Conservation (phyloP, 2,888 invertebrate genomes). For the Polymixis flavicincta region DNA sequence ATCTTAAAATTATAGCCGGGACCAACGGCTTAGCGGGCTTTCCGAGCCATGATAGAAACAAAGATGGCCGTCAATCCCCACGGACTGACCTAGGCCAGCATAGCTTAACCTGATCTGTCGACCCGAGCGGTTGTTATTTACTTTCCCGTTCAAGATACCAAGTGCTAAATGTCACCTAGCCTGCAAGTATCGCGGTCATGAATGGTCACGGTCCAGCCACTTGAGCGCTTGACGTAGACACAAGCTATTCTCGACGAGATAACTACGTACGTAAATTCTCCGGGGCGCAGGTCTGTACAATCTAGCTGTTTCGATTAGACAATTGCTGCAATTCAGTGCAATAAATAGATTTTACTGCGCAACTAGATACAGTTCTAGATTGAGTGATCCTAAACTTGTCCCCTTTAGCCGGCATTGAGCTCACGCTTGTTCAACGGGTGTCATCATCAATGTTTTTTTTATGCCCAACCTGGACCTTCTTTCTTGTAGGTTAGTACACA, state of each 20-base stretch:
- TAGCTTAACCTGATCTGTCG: neutral
- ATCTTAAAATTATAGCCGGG: neutral
- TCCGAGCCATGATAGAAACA: neutral
- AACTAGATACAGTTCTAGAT: constrained; percentile 3
- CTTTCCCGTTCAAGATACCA: constrained; percentile 4
- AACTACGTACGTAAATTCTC: constrained; percentile 24
- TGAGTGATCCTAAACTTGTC: neutral
- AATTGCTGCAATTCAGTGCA: constrained; percentile 59
- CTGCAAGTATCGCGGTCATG: constrained; percentile 43
- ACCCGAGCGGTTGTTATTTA: neutral
- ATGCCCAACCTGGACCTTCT: no score
- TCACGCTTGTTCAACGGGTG: neutral
- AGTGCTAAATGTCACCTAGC: constrained; percentile 31
- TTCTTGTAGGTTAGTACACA: no score
- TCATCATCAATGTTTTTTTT: neutral
- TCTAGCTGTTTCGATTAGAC: constrained; percentile 48
- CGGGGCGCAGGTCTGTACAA: constrained; percentile 23
- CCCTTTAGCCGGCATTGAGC: neutral
- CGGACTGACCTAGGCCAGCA: neutral
- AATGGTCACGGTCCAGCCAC: constrained; percentile 36
- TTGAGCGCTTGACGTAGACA: constrained; percentile 40
- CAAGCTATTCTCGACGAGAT: constrained; percentile 27
- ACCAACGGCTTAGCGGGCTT: neutral
- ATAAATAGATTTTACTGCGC: constrained; percentile 42
- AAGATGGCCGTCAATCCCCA: neutral